Base-by-base conservation (phyloP, 2,113 vertebrate species). In the Pyrgilauda ruficollis region DNA sequence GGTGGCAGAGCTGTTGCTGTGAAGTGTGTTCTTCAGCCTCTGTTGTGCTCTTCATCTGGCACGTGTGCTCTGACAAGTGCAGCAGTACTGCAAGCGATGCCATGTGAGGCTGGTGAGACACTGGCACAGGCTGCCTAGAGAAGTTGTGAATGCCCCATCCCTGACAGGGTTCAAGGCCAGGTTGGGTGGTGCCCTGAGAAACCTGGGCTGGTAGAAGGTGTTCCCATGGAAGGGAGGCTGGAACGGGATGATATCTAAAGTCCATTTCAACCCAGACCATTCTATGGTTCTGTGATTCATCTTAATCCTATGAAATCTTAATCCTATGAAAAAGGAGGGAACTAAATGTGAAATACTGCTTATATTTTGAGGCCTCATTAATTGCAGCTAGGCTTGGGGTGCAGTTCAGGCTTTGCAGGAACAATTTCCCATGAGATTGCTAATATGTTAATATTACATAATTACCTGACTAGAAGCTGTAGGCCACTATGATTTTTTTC, bases 21-120 rank as follows among this genome's bases (percentile, higher is more conserved):
- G 7, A 61, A 8, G 24, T 46, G 10, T 35, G 3, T 62, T 68
- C 68, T 84, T 91, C 58, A 75, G 21, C 31, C 15, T 47, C 52
- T 70, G 18, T 53, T 56, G 39, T 59, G 52, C 15, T 30, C 24
- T 66, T 79, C 37, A 13, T 69, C 17, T 59, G 61, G 12, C 33
- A 39, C 7, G 14, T n/a, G 55, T 69, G 23, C 3, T 0, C 35
- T n/a, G 63, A 37, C 13, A 13, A 56, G 18, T 18, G 35, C 50
- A 62, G 55, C 37, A 41, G 0, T 11, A 0, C 43, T 47, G 30
- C 0, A 1, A 41, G 43, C 1, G 2, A 4, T 8, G 4, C 12
- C 2, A 0, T 13, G 15, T n/a, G 4, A 10, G 43, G 16, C 13
- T 41, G n/a, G 20, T 31, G 41, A n/a, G 41, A 26, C 49, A 5